Conservation (phyloP, 2,113 vertebrate species). For the Neotoma lepida region DNA sequence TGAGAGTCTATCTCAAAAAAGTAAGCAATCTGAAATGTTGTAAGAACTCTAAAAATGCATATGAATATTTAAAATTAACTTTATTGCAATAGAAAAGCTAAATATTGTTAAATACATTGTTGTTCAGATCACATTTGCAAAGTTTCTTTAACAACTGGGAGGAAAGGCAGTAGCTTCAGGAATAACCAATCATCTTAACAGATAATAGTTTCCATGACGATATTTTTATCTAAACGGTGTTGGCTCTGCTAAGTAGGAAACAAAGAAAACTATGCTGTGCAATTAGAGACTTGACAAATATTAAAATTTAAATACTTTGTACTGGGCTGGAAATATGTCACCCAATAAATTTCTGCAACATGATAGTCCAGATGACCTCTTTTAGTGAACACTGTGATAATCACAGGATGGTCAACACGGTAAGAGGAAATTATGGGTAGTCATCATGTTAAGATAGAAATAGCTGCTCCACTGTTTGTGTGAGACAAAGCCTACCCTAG, state of each 20-base stretch:
- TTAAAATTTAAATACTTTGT: conserved; percentile 30
- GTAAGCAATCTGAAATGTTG: neutral
- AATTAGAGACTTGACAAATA: conserved; percentile 27
- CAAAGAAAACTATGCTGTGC: neutral
- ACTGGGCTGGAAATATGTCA: conserved; percentile 29
- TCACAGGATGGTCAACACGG: neutral
- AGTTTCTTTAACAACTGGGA: conserved; percentile 1
- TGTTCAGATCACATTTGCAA: conserved; percentile 15
- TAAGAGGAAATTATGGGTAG: neutral
- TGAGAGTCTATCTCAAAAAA: neutral
- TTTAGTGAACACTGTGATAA: neutral
- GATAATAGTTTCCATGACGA: conserved; percentile 2
- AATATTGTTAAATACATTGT: neutral
- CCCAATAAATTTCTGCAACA: neutral
- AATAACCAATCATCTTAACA: conserved; percentile 25
- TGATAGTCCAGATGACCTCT: conserved; percentile 15
- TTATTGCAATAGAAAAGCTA: conserved; percentile 36
- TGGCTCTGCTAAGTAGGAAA: neutral
- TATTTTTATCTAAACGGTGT: neutral
- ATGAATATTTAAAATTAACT: conserved; percentile 40
- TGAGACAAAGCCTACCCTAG: neutral
- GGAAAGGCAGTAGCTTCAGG: neutral
- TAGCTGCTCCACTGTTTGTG: neutral
- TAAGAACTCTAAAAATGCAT: neutral
- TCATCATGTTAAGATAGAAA: neutral